Evolutionary conservation across 2,113 vertebrate species (phyloP).

Genomic region (Sarotherodon lohbergeri): DNA sequence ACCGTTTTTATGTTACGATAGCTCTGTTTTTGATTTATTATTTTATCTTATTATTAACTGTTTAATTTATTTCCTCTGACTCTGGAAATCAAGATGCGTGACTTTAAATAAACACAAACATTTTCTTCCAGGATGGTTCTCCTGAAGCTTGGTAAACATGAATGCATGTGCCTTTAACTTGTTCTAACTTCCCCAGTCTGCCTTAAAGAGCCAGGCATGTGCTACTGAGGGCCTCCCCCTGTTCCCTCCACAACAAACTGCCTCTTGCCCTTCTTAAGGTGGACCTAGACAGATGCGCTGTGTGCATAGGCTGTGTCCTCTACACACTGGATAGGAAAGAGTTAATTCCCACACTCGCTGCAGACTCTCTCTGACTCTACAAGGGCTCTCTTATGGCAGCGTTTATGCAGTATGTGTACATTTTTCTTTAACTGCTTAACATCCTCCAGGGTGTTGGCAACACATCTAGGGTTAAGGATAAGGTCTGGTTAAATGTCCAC

Average conservation of each 20-base stretch:
- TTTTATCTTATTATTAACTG: not conserved
- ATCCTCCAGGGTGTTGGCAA: not conserved
- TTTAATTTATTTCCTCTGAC: not conserved
- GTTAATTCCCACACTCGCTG: conserved; percentile 73
- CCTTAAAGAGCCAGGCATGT: conserved; percentile 81
- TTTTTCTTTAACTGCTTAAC: not conserved
- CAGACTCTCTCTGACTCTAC: conserved; percentile 35
- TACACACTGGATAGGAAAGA: conserved; percentile 35
- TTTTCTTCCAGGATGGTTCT: not conserved
- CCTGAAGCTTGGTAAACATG: not conserved
- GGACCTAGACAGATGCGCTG: conserved; percentile 60
- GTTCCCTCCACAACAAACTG: conserved; percentile 69
- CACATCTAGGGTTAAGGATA: not conserved
- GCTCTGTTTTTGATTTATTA: not conserved
- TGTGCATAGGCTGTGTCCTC: conserved; percentile 3
- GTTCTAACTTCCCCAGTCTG: conserved; percentile 73
- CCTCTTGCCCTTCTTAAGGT: conserved; percentile 75
- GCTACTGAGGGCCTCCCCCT: conserved; percentile 73
- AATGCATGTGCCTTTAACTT: conserved; percentile 72
- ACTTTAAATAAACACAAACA: not conserved
- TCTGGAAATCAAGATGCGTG: not conserved
- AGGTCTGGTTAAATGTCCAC: not conserved
- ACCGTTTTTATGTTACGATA: not conserved
- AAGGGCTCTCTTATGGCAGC: not conserved
- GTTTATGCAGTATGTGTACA: not conserved